phyloP scores from a whole-genome alignment of 2,797 vertebrate species.

The Salarias fasciatus region DNA sequence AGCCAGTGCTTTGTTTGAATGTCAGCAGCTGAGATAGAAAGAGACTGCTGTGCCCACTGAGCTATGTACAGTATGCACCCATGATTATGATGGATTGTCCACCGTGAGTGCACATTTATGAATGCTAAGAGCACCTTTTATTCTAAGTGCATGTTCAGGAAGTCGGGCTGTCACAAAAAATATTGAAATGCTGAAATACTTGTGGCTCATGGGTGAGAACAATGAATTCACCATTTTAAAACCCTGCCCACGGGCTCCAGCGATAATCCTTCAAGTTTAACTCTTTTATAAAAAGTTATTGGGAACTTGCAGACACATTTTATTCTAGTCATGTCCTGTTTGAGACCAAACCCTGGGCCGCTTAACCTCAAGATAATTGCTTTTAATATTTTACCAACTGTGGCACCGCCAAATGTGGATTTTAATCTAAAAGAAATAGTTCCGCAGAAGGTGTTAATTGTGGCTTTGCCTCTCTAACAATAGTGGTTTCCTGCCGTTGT shows the following conservation, averaged over 20 bases:
- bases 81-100: slow-evolving; percentile 73
- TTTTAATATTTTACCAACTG: slow-evolving; percentile 19
- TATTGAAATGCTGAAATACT: slow-evolving; percentile 24
- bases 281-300: slow-evolving; percentile 22
- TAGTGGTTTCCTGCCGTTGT: not conserved
- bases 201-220: slow-evolving; percentile 29
- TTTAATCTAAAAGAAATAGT: slow-evolving; percentile 1
- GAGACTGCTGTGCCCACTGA: slow-evolving; percentile 67
- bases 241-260: slow-evolving; percentile 8
- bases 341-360: slow-evolving; percentile 12
- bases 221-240: slow-evolving; percentile 26
- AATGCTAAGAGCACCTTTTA: slow-evolving; percentile 67
- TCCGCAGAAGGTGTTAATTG: not conserved
- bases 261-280: slow-evolving; percentile 30
- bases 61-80: slow-evolving; percentile 65
- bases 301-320: slow-evolving; percentile 12
- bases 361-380: slow-evolving; percentile 7
- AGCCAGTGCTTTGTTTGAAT: slow-evolving; percentile 74
- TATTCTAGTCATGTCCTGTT: not conserved
- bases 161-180: slow-evolving; percentile 36
- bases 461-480: not conserved
- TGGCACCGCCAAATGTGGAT: not conserved
- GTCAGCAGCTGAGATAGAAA: slow-evolving; percentile 69
- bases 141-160: slow-evolving; percentile 56
- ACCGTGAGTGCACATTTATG: slow-evolving; percentile 59